These are phyloP conservation scores for Paragorgia papillata DNA, from an alignment of 92 coral and sea anemone genomes.

Conservation along the genomic window DNA sequence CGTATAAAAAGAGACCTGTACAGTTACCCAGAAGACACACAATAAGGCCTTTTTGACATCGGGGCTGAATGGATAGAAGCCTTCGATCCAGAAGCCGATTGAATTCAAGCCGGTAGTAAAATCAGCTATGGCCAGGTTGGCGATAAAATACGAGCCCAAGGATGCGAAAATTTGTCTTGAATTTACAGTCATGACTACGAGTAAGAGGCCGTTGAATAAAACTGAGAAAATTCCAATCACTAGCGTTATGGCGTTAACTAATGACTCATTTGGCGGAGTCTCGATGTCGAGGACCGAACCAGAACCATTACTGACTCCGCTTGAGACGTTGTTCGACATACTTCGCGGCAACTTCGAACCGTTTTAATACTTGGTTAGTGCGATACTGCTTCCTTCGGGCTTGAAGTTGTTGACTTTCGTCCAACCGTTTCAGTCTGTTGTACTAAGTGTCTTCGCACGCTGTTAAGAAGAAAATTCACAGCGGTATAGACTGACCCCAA, in stretches of 20 bases:
- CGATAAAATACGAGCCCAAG: slow-evolving; percentile 34
- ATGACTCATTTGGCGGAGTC: too few species aligned
- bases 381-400: too few species aligned
- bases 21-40: slow-evolving; percentile 20
- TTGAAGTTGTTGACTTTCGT: too few species aligned
- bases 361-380: too few species aligned
- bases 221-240: slow-evolving; percentile 21
- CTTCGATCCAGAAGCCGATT: background rate
- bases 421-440: slow-evolving; percentile 11
- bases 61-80: background rate
- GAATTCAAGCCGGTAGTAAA: slow-evolving; percentile 28
- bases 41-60: background rate
- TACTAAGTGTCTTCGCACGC: slow-evolving; percentile 4
- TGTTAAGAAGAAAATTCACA: background rate
- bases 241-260: background rate
- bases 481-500: background rate
- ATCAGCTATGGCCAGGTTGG: slow-evolving; percentile 31
- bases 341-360: too few species aligned
- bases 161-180: slow-evolving; percentile 29
- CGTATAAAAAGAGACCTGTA: slow-evolving; percentile 27
- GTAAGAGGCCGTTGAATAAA: slow-evolving; percentile 19
- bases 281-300: too few species aligned
- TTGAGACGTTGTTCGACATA: background rate
- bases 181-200: slow-evolving; percentile 25
- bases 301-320: too few species aligned